Evolutionary conservation across 2,113 vertebrate species (phyloP).

Genomic region (Sinocyclocheilus rhinocerous): DNA sequence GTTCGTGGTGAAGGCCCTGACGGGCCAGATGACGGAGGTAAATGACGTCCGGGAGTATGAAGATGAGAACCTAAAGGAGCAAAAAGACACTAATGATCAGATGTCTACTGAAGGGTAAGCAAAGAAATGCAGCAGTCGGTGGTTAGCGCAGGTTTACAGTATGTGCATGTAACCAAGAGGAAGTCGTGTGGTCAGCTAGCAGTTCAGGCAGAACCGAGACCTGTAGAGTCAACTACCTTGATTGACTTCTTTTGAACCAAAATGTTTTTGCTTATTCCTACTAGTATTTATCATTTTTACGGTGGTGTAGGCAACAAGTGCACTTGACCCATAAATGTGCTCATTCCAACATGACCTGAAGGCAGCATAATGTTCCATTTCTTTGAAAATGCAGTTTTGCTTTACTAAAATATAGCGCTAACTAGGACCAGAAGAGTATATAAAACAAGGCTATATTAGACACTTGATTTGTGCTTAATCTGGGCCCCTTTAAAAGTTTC

Average conservation of each 20-base stretch:
- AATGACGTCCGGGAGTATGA: conserved; percentile 92
- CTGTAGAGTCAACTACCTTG: not conserved
- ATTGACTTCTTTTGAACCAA: not conserved
- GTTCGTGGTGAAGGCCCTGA: conserved; percentile 89
- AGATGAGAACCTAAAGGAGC: conserved; percentile 67
- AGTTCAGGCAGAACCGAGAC: not conserved
- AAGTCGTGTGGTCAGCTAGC: not conserved
- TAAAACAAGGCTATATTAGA: not conserved
- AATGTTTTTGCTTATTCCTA: not conserved
- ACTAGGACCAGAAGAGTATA: not conserved
- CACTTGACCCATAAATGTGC: not conserved
- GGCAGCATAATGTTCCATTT: not conserved
- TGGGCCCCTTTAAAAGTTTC: not conserved
- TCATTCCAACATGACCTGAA: not conserved
- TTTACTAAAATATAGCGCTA: not conserved
- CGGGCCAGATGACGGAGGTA: conserved; percentile 85
- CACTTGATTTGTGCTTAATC: not conserved
- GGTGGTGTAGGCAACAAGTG: not conserved
- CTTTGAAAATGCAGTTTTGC: not conserved
- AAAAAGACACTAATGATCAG: conserved; percentile 68
- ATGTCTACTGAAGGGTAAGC: conserved; percentile 67
- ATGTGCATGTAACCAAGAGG: not conserved
- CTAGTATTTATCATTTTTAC: not conserved
- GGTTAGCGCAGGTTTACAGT: not conserved
- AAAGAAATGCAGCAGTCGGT: not conserved